Base-by-base conservation (phyloP, 2,797 vertebrate species). In the Tragopan temminckii region DNA sequence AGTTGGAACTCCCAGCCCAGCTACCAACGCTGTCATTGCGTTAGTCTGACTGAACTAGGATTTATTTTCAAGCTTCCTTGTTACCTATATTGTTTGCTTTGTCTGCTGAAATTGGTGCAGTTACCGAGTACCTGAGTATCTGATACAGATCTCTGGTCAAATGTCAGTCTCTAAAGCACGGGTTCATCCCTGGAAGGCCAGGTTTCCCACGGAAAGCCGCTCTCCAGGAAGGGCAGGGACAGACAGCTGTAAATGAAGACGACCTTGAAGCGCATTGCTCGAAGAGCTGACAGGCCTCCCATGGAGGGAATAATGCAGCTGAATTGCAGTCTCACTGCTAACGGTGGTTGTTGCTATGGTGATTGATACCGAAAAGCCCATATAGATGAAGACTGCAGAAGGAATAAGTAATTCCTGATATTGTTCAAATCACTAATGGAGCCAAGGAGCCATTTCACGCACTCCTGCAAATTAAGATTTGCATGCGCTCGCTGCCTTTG, bases 391-490 rank as follows among this genome's bases (percentile, higher is more conserved):
- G 82, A 24, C 79, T 83, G 92, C 85, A 85, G 94, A n/a, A 96
- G 82, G 93, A 96, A 96, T 85, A 80, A 83, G 94, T 89, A 95
- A 97, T 97, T 95, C 95, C 94, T 95, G 95, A 97, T 95, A 94
- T 75, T 91, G 94, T 94, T 93, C 94, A 69, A 46, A 88, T 68
- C 93, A 55, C 62, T 90, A 80, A 93, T 57, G 79, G 40, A 87
- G 91, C 78, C 86, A n/a, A 81, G 89, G 80, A 94, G 93, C 91
- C 93, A 80, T 45, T 76, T 89, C 91, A 84, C 4, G 5, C 79
- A 67, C 88, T 88, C 81, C n/a, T 63, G 83, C 77, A 93, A 94
- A 96, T 95, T 84, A 84, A 38, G 93, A 94, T 92, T 93, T 97
- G 89, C 87, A 88, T 81, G 89, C 3, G 10, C 74, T 84, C 15